Percentiles rank a stretch among this genome's conserved stretches.
These are phyloP conservation scores for Prochilodus magdalenae DNA, from an alignment of 2,113 vertebrate species.

Conservation along the genomic window DNA sequence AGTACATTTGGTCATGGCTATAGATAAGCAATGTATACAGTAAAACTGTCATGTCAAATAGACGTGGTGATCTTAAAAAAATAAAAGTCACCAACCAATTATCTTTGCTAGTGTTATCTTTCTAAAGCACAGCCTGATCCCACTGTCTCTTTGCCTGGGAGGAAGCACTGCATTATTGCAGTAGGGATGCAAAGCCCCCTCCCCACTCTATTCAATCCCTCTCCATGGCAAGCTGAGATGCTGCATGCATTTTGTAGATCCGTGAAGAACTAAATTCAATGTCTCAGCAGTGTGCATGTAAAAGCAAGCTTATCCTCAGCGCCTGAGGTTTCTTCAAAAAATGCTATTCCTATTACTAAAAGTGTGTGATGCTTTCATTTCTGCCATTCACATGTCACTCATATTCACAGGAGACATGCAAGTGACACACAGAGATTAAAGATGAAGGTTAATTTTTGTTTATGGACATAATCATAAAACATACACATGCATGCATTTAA, in stretches of 20 bases:
- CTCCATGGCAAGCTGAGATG: slow-evolving; percentile 14
- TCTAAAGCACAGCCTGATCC: slow-evolving; percentile 25
- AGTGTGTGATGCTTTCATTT: neutral
- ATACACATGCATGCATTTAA: neutral
- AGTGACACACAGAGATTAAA: neutral
- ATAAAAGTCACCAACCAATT: slow-evolving; percentile 4
- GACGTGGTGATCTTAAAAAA: slow-evolving; percentile 20
- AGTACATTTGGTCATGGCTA: neutral
- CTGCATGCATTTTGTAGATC: slow-evolving; percentile 19
- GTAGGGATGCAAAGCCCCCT: slow-evolving; percentile 5
- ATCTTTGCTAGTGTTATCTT: slow-evolving; percentile 23
- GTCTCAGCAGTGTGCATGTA: slow-evolving; percentile 15
- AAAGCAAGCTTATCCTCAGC: neutral
- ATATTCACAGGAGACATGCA: neutral
- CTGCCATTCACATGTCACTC: neutral
- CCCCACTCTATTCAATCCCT: slow-evolving; percentile 13
- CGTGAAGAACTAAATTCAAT: slow-evolving; percentile 1
- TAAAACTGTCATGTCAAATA: slow-evolving; percentile 14
- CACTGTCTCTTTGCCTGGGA: slow-evolving; percentile 18
- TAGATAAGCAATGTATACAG: slow-evolving; percentile 4
- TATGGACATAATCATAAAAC: neutral
- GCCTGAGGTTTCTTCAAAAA: neutral
- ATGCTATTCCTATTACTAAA: neutral
- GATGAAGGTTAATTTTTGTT: neutral
- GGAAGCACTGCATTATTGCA: slow-evolving; percentile 17